Conservation (phyloP, 2,888 invertebrate species). For the Leptinotarsa rubiginosa region DNA sequence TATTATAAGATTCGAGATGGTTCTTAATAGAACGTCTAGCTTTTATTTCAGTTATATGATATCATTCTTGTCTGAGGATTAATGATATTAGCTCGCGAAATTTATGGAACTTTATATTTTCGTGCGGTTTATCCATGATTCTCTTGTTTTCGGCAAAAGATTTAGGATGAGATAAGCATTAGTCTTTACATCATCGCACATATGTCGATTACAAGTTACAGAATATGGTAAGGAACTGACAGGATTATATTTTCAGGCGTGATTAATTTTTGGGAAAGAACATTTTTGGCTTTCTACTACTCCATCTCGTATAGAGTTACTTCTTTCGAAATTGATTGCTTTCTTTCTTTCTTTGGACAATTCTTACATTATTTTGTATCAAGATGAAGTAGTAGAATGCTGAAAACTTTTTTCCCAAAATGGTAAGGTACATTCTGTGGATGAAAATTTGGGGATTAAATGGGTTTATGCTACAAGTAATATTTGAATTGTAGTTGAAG, state of each 20-base stretch:
- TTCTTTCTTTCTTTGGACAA: too few relatives aligned
- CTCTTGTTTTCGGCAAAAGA: neutral
- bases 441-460: neutral
- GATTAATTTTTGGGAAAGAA: too few relatives aligned
- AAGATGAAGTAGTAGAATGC: too few relatives aligned
- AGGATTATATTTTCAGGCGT: too few relatives aligned
- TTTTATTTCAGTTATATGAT: neutral
- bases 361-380: too few relatives aligned
- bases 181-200: too few relatives aligned
- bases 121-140: neutral
- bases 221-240: neutral
- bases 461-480: too few relatives aligned
- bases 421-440: neutral
- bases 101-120: neutral
- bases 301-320: too few relatives aligned
- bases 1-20: slow-evolving; percentile 1
- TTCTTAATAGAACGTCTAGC: slow-evolving; percentile 11
- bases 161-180: neutral
- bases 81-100: neutral
- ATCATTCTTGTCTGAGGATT: neutral
- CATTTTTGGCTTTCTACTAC: too few relatives aligned
- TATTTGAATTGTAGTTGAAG: too few relatives aligned
- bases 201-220: neutral
- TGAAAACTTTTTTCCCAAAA: too few relatives aligned
- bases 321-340: too few relatives aligned